Conservation (phyloP, 2,113 vertebrate species). For the Guaruba guarouba region DNA sequence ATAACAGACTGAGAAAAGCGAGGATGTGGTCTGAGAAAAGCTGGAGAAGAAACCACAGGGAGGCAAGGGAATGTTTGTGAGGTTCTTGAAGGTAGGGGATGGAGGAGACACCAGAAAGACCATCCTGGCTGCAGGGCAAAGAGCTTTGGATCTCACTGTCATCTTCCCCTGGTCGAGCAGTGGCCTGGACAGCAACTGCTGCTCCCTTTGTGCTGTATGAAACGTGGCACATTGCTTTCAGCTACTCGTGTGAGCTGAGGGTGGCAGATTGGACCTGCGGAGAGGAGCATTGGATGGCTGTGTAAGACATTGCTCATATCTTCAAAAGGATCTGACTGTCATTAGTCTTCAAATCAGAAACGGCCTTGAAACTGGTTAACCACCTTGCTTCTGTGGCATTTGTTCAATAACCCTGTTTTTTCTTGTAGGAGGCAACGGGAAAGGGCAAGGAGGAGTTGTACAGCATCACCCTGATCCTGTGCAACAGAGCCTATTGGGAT, state of each 20-base stretch:
- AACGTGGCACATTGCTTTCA: accelerated
- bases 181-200: not conserved
- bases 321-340: not conserved
- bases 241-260: not conserved
- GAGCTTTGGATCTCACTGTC: not conserved
- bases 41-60: not conserved
- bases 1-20: not conserved
- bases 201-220: not conserved
- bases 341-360: not conserved
- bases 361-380: not conserved
- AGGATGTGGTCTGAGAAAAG: not conserved
- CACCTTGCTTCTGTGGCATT: accelerated
- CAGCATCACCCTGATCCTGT: accelerated
- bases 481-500: not conserved
- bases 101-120: not conserved
- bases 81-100: not conserved
- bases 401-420: not conserved
- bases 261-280: not conserved
- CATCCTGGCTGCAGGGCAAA: not conserved
- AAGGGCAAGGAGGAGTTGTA: not conserved
- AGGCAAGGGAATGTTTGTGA: not conserved
- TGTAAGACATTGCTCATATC: not conserved
- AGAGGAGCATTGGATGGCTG: not conserved
- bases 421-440: not conserved
- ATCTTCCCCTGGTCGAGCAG: not conserved